A percentile compares a stretch with the other conserved stretches of the same genome.
Conservation (phyloP, 2,888 invertebrate genomes). For the Ennomos quercinarius region DNA sequence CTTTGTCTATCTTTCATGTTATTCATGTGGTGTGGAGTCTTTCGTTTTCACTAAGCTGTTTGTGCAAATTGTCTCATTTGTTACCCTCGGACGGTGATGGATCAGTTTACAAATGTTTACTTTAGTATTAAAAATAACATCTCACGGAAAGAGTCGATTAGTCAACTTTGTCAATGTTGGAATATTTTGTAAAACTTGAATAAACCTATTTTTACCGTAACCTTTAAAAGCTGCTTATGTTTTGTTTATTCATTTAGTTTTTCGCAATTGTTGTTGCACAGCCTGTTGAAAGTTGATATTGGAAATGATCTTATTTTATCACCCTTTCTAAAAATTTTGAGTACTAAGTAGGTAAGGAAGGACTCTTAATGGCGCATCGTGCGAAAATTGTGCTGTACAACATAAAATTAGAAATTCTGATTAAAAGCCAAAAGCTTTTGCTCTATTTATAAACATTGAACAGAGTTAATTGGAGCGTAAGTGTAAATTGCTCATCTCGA, state of each 20-base stretch:
- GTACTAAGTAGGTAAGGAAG: no score
- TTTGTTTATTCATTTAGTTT: neutral
- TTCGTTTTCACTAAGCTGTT: slow-evolving; percentile 11
- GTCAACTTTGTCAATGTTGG: no score
- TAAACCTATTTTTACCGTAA: no score
- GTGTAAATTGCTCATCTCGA: slow-evolving; percentile 44
- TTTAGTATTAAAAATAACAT: slow-evolving; percentile 15
- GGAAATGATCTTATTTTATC: no score
- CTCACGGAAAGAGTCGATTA: neutral
- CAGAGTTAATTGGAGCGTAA: slow-evolving; percentile 31
- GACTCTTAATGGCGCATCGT: no score
- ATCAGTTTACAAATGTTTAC: slow-evolving; percentile 13
- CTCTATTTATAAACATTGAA: slow-evolving; percentile 24
- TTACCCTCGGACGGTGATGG: slow-evolving; percentile 9
- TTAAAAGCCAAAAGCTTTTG: slow-evolving; percentile 10
- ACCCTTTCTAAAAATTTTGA: no score
- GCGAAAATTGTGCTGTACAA: neutral
- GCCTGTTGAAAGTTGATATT: no score
- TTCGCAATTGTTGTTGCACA: no score
- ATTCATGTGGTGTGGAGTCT: slow-evolving; percentile 9
- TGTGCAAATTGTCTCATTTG: slow-evolving; percentile 5
- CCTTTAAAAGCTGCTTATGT: neutral
- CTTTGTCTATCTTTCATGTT: slow-evolving; percentile 5
- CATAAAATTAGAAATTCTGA: slow-evolving; percentile 9
- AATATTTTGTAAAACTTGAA: no score